Evolutionary conservation across 2,888 invertebrate species (phyloP), one percentile per base, ranked within the genome.

Genomic region (Tetanocera ferruginea): DNA sequence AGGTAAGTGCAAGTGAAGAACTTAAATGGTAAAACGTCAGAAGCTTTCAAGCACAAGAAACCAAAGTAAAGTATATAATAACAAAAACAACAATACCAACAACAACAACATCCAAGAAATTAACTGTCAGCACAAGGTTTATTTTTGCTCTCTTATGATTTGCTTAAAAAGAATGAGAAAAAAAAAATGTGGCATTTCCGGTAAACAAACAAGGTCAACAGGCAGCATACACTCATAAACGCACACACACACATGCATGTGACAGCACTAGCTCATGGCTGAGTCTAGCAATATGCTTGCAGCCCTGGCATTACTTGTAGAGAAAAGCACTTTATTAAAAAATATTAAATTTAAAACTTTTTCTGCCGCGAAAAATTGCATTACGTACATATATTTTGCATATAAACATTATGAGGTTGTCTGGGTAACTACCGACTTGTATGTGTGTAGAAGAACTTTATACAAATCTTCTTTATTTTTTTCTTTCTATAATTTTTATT

Each of bases 271-370:
- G 43, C 43, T 43, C 43, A 43, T 6, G 43, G 2, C 14, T 43
- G 43, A 43, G 43, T 14, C 11, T 43, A n/a, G 55, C 55, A 55
- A 19, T 5, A 5, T 11, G 55, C 23, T 55, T n/a, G 55, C 55
- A 55, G 6, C 5, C 2, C 55, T 55, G 19, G 19, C 55, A n/a
- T 1, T 8, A 55, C 11, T 11, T 11, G 43, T 43, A 43, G 43
- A 43, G 19, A n/a, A 17, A 23, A 64, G 34, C 64, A 64, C 64
- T 64, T 64, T 34, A 64, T 34, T 64, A 64, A 64, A 64, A 34
- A 31, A 60, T 19, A 72, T 72, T 34, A n/a, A 57, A 72, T 70
- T 72, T 49, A 14, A 72, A 72, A 72, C 43, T 23, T 72, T 60
- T 60, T 60, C 60, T 37, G 6, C 37, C 17, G 60, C 72, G 60